Evolutionary conservation across 2,797 vertebrate genomes (phyloP).

Genomic region (Melanotaenia pygmaea): DNA sequence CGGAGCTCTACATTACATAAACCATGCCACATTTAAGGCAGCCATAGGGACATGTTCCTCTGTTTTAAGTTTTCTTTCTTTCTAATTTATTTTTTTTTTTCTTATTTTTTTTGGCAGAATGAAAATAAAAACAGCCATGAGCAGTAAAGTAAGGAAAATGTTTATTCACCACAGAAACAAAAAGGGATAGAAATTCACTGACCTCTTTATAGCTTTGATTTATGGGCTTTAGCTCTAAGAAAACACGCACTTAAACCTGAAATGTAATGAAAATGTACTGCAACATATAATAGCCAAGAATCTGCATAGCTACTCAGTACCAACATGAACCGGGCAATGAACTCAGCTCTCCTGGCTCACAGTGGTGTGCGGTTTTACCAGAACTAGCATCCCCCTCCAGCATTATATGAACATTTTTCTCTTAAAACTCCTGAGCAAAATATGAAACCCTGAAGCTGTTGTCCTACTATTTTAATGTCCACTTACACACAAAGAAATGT

Average conservation of each 20-base stretch:
- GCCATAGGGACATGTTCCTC: conserved; percentile 21
- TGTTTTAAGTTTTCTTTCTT: neutral
- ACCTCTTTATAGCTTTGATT: neutral
- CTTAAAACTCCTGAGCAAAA: neutral
- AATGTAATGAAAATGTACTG: neutral
- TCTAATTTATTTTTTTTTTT: too few relatives aligned
- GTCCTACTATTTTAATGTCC: neutral
- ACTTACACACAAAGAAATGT: neutral
- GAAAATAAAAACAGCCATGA: conserved; percentile 2
- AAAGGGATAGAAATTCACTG: neutral
- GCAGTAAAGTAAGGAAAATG: neutral
- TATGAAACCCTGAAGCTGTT: neutral
- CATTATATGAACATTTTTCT: neutral
- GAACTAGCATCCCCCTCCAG: neutral
- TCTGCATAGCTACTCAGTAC: neutral
- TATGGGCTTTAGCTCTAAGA: neutral
- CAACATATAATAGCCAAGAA: neutral
- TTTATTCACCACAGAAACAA: neutral
- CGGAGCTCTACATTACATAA: conserved; percentile 55
- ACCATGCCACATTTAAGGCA: conserved; percentile 21
- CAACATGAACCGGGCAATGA: too few relatives aligned
- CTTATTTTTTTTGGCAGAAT: neutral
- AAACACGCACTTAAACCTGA: neutral
- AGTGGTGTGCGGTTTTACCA: neutral
- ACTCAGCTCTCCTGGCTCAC: neutral